These are phyloP conservation scores for Rhinophrynus dorsalis DNA, from an alignment of 2,797 vertebrate genomes.

Conservation along the genomic window DNA sequence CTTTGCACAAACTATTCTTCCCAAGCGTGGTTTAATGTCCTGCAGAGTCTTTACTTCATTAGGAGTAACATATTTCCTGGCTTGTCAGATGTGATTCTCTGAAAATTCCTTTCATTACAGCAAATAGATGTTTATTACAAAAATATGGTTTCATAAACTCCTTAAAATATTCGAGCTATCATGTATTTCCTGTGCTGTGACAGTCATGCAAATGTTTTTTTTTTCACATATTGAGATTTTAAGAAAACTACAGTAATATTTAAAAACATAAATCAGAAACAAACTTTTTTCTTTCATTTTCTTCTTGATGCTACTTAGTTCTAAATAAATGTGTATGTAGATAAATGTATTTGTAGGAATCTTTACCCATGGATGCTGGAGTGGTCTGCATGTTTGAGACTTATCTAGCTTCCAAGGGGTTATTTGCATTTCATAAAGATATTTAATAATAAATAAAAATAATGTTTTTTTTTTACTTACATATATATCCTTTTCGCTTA, in stretches of 20 bases:
- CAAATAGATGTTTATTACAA: slow-evolving; percentile 37
- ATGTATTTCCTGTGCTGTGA: not conserved
- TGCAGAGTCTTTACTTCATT: slow-evolving; percentile 39
- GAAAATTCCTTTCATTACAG: slow-evolving; percentile 31
- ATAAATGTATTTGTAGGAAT: not conserved
- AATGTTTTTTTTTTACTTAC: too few relatives aligned
- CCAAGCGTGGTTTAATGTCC: slow-evolving; percentile 21
- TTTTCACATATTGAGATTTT: not conserved
- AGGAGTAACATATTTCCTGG: slow-evolving; percentile 30
- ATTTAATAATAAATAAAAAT: too few relatives aligned
- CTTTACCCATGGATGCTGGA: too few relatives aligned
- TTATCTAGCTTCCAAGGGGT: too few relatives aligned
- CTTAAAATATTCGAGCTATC: slow-evolving; percentile 22
- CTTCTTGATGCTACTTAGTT: too few relatives aligned
- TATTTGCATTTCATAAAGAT: too few relatives aligned
- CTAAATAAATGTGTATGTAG: not conserved
- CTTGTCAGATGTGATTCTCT: slow-evolving; percentile 40
- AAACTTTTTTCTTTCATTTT: too few relatives aligned
- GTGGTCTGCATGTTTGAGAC: too few relatives aligned
- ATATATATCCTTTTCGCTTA: too few relatives aligned
- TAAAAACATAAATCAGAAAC: too few relatives aligned
- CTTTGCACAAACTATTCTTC: slow-evolving; percentile 26
- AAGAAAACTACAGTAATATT: not conserved
- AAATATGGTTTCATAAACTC: slow-evolving; percentile 26
- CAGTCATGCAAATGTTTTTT: not conserved